These are phyloP conservation scores for Papilio polytes DNA, from an alignment of 1,140 invertebrate species.

Conservation along the genomic window DNA sequence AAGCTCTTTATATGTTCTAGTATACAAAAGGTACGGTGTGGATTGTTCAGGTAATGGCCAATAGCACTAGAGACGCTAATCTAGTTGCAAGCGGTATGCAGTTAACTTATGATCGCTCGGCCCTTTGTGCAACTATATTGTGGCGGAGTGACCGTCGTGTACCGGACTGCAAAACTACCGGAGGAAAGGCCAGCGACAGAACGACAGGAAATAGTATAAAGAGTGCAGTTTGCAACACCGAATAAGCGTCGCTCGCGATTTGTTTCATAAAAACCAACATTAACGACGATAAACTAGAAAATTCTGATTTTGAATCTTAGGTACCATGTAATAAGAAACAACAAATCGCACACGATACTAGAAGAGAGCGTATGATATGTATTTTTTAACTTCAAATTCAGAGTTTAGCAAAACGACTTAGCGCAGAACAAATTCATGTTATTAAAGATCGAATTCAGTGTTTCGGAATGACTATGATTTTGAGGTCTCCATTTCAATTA, in stretches of 20 bases:
- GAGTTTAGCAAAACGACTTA: neutral
- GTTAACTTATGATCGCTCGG: slow-evolving; percentile 80
- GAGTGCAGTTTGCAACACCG: slow-evolving; percentile 84
- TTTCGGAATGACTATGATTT: neutral
- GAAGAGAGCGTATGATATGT: slow-evolving; percentile 74
- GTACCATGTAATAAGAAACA: neutral
- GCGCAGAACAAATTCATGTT: too few species aligned
- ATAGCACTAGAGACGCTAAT: slow-evolving; percentile 81
- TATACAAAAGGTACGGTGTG: slow-evolving; percentile 72
- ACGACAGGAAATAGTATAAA: slow-evolving; percentile 82
- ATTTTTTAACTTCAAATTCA: neutral
- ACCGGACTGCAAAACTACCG: slow-evolving; percentile 74
- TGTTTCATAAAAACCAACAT: slow-evolving; percentile 34
- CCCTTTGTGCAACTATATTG: slow-evolving; percentile 80
- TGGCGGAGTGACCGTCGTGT: slow-evolving; percentile 74
- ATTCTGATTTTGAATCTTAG: neutral
- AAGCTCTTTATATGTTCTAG: slow-evolving; percentile 81
- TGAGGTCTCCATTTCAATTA: neutral
- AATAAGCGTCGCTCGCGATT: slow-evolving; percentile 66
- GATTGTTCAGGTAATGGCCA: slow-evolving; percentile 79
- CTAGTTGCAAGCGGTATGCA: slow-evolving; percentile 82
- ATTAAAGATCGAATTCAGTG: too few species aligned
- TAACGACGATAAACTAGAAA: neutral
- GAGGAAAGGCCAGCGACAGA: slow-evolving; percentile 80
- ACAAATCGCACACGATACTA: slow-evolving; percentile 65